phyloP scores from a whole-genome alignment of 2,113 vertebrate genomes.

The Litocranius walleri region DNA sequence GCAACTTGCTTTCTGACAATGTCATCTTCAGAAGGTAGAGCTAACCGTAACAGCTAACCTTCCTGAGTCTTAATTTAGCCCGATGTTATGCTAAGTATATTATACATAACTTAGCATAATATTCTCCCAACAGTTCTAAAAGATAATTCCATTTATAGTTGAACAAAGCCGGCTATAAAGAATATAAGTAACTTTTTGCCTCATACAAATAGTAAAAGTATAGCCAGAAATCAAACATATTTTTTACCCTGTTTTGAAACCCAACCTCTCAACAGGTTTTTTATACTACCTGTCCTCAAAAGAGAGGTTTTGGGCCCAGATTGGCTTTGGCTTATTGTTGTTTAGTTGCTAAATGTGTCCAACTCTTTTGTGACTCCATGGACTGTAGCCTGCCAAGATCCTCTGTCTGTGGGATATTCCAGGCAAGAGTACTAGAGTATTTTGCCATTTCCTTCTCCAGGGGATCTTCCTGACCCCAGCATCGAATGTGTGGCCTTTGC shows the following conservation, averaged over 20 bases:
- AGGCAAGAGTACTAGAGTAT: background rate
- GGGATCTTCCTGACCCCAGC: background rate
- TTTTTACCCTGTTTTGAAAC: background rate
- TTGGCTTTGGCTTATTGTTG: background rate
- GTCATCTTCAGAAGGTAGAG: background rate
- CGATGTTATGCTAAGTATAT: background rate
- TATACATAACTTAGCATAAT: constrained; percentile 1
- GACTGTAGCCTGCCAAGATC: background rate
- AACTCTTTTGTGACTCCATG: background rate
- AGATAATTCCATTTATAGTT: background rate
- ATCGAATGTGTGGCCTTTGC: background rate
- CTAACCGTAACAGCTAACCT: background rate
- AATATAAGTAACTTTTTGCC: background rate
- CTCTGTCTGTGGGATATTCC: background rate
- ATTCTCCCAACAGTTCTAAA: background rate
- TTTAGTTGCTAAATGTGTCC: background rate
- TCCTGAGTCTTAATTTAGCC: background rate
- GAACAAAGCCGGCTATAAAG: background rate
- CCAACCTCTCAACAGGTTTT: background rate
- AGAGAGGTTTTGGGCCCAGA: background rate
- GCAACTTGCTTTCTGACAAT: background rate
- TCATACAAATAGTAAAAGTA: background rate
- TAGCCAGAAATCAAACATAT: background rate
- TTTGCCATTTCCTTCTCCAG: background rate
- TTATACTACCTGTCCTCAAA: background rate